A percentile compares a stretch with the other conserved stretches of the same genome.
phyloP scores from a whole-genome alignment of 2,888 invertebrate species.

The Spilarctia lutea region DNA sequence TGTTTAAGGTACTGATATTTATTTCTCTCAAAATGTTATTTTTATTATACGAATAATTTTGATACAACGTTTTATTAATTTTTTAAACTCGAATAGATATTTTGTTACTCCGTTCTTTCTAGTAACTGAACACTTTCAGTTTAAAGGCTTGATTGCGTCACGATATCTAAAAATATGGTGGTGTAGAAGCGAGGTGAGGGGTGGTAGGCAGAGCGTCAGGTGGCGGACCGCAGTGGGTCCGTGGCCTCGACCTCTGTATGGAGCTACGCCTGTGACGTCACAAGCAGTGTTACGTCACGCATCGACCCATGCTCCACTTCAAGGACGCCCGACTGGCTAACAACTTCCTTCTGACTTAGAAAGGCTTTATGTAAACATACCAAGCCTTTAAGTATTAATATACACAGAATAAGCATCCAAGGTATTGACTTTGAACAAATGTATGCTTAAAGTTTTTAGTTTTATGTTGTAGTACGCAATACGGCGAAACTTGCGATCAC shows the following conservation, averaged over 20 bases:
- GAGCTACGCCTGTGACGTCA: slow-evolving; percentile 80
- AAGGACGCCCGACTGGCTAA: slow-evolving; percentile 77
- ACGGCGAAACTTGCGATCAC: slow-evolving; percentile 21
- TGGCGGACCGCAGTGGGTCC: slow-evolving; percentile 45
- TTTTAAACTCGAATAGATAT: slow-evolving; percentile 18
- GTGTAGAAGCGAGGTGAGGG: slow-evolving; percentile 59
- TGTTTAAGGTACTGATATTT: background rate
- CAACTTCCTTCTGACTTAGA: slow-evolving; percentile 67
- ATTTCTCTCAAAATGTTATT: background rate
- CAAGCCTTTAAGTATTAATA: slow-evolving; percentile 38
- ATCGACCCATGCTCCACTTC: slow-evolving; percentile 80
- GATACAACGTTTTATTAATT: background rate
- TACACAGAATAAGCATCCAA: slow-evolving; percentile 27
- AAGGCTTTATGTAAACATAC: slow-evolving; percentile 54
- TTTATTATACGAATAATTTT: background rate
- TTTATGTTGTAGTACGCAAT: slow-evolving; percentile 15
- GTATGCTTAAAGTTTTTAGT: slow-evolving; percentile 30
- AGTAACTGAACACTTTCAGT: slow-evolving; percentile 58
- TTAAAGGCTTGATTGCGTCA: slow-evolving; percentile 77
- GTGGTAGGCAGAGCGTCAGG: slow-evolving; percentile 63
- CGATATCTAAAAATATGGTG: slow-evolving; percentile 79
- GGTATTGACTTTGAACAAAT: slow-evolving; percentile 43
- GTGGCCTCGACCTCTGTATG: slow-evolving; percentile 73
- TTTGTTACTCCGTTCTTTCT: slow-evolving; percentile 60
- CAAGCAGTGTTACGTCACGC: slow-evolving; percentile 74